A percentile compares a stretch with the other conserved stretches of the same genome.
Conservation (phyloP, 2,888 invertebrate genomes). For the Antheraea assamensis region DNA sequence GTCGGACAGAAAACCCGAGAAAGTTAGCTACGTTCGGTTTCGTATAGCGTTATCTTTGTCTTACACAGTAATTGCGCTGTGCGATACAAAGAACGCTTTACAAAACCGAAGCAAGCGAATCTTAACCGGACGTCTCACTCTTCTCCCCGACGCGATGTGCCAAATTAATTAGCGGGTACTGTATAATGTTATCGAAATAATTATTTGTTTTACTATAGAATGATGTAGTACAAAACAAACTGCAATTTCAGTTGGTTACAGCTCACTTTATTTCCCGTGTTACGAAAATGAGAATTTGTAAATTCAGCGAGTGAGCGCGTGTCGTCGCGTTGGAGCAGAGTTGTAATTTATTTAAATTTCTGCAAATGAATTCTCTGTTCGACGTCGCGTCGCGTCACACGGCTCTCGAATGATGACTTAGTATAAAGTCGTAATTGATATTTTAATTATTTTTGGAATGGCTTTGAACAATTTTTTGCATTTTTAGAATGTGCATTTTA, state of each 20-base stretch:
- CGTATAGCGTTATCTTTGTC: too few relatives aligned
- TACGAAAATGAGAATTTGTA: constrained; percentile 34
- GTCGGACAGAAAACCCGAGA: too few relatives aligned
- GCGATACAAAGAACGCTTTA: too few relatives aligned
- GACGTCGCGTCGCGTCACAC: constrained; percentile 16
- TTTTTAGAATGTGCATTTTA: constrained; percentile 22
- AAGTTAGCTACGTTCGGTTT: too few relatives aligned
- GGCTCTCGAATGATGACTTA: constrained; percentile 20
- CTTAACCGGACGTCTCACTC: too few relatives aligned
- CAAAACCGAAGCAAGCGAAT: too few relatives aligned
- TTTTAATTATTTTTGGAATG: constrained; percentile 10
- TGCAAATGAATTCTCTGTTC: constrained; percentile 33
- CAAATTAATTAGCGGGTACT: too few relatives aligned
- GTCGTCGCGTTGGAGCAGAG: constrained; percentile 24
- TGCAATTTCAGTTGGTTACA: not conserved
- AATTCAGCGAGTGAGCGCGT: constrained; percentile 39
- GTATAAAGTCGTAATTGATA: not conserved
- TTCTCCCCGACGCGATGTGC: too few relatives aligned
- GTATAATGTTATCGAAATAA: too few relatives aligned
- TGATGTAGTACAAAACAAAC: not conserved
- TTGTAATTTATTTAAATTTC: constrained; percentile 50
- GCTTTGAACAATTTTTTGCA: constrained; percentile 14
- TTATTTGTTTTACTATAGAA: too few relatives aligned
- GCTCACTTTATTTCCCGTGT: not conserved
- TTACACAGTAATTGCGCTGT: too few relatives aligned